These are phyloP conservation scores for Calliopsis andreniformis DNA, from an alignment of 1,140 invertebrate genomes.

Conservation along the genomic window DNA sequence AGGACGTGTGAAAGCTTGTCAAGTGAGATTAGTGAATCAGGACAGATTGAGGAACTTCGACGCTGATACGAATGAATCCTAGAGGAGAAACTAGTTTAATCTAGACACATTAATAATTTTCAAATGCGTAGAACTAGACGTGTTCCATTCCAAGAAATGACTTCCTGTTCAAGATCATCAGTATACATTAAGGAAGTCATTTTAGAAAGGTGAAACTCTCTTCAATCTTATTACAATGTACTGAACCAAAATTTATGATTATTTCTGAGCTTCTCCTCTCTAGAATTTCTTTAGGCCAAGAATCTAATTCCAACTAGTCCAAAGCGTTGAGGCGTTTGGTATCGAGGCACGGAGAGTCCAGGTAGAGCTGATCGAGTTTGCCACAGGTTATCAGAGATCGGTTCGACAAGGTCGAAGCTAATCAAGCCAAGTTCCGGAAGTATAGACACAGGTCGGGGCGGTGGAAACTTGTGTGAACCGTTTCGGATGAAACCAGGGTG, in stretches of 20 bases:
- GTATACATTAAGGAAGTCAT: no score
- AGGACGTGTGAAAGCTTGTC: not conserved
- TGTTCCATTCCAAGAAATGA: no score
- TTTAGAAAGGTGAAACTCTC: no score
- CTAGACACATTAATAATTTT: no score
- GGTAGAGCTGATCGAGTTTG: not conserved
- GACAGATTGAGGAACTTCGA: not conserved
- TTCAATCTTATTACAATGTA: no score
- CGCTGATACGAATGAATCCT: not conserved
- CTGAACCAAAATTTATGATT: no score
- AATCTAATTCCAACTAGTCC: not conserved
- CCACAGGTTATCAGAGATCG: slow-evolving; percentile 9
- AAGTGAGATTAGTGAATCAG: slow-evolving; percentile 16
- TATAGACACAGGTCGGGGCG: not conserved
- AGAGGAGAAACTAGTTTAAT: not conserved
- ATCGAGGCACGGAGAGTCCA: no score
- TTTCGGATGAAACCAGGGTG: not conserved
- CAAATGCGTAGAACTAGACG: no score
- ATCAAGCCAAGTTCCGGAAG: slow-evolving; percentile 19
- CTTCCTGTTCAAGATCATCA: no score
- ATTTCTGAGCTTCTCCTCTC: no score
- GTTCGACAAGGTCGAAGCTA: slow-evolving; percentile 17
- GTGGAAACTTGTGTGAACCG: slow-evolving; percentile 1
- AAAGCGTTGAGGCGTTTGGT: not conserved
- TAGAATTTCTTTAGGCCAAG: no score